Conservation (phyloP, 2,797 vertebrate genomes). For the Poecile montanus region DNA sequence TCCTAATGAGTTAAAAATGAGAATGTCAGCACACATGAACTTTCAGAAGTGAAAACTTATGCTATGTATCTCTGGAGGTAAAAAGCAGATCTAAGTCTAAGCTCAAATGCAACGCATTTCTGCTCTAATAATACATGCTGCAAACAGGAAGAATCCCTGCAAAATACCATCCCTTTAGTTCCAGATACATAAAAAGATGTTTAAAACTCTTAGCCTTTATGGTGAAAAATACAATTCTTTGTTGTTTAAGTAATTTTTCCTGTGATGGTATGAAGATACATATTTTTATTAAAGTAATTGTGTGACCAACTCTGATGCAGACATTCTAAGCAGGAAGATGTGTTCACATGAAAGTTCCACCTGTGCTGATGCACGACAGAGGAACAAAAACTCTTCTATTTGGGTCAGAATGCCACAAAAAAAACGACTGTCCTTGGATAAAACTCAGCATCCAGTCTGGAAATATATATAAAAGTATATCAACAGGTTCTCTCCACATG, state of each 20-base stretch:
- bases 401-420: neutral
- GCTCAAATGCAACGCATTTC: neutral
- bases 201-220: neutral
- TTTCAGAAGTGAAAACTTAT: constrained; percentile 33
- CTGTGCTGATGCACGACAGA: rapidly evolving
- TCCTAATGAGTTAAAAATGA: constrained; percentile 31
- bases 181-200: neutral
- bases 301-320: neutral
- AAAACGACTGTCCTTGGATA: neutral
- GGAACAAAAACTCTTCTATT: neutral
- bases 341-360: neutral
- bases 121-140: neutral
- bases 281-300: neutral
- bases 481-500: neutral
- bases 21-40: neutral
- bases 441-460: neutral
- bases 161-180: neutral
- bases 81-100: neutral
- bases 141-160: neutral
- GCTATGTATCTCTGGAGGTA: neutral
- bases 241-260: neutral
- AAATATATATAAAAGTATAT: neutral
- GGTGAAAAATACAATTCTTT: neutral
- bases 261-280: neutral
- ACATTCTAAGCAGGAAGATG: neutral